Evolutionary conservation across 2,888 invertebrate genomes (phyloP).

Genomic region (Bhutanitis thaidina): DNA sequence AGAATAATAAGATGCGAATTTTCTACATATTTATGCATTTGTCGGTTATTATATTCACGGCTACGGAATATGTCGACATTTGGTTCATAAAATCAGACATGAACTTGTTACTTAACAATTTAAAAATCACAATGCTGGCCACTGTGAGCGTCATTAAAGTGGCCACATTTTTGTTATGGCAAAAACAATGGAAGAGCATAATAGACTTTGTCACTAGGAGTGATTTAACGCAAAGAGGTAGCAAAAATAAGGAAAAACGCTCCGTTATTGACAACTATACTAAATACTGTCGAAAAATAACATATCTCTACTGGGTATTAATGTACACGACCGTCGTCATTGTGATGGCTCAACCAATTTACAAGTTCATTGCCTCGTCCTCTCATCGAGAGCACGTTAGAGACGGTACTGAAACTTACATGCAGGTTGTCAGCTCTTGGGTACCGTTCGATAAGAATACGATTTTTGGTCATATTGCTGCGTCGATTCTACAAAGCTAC

Average conservation of each 20-base stretch:
- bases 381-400: constrained; percentile 46
- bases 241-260: constrained; percentile 33
- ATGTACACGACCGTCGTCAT: constrained; percentile 59
- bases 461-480: constrained; percentile 43
- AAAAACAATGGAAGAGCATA: constrained; percentile 50
- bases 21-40: constrained; percentile 54
- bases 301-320: constrained; percentile 54
- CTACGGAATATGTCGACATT: constrained; percentile 57
- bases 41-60: constrained; percentile 48
- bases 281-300: constrained; percentile 56
- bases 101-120: constrained; percentile 52
- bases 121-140: constrained; percentile 63
- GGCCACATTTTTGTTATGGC: constrained; percentile 51
- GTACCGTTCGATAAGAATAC: constrained; percentile 61
- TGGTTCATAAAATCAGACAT: constrained; percentile 60
- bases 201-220: constrained; percentile 56
- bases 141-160: constrained; percentile 59
- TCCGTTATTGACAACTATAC: constrained; percentile 43
- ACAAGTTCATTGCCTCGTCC: constrained; percentile 40
- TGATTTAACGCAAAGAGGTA: constrained; percentile 45
- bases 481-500: constrained; percentile 51
- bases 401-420: constrained; percentile 49
- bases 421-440: constrained; percentile 66
- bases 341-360: constrained; percentile 51
- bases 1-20: constrained; percentile 34